phyloP scores from a whole-genome alignment of 2,797 vertebrate species.

The Acanthurus tractus region DNA sequence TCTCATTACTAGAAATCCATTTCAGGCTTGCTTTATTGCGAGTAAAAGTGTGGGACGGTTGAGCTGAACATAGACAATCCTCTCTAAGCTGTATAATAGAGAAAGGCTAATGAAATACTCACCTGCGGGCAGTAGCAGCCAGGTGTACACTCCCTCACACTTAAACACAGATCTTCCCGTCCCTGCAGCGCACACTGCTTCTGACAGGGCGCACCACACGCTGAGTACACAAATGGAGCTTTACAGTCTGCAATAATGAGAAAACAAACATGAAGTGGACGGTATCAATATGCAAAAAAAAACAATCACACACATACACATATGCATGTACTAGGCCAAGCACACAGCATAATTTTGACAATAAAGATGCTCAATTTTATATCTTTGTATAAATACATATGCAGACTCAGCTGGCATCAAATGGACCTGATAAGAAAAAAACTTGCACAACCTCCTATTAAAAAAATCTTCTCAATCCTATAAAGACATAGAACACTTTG shows the following conservation, averaged over 20 bases:
- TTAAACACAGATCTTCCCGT: constrained; percentile 76
- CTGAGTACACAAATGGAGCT: constrained; percentile 85
- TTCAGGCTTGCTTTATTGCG: not conserved
- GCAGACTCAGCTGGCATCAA: not conserved
- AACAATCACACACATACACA: not conserved
- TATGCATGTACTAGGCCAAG: not conserved
- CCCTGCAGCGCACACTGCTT: constrained; percentile 85
- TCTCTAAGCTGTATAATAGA: not conserved
- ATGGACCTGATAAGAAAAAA: not conserved
- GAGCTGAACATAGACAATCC: not conserved
- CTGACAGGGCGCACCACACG: constrained; percentile 88
- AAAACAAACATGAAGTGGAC: not conserved
- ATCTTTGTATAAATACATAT: too few relatives aligned
- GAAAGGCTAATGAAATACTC: not conserved
- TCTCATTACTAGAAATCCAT: not conserved
- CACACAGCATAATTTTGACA: too few relatives aligned
- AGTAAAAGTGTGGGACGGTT: not conserved
- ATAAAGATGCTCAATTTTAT: too few relatives aligned
- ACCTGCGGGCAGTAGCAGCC: constrained; percentile 94
- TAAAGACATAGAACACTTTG: too few relatives aligned
- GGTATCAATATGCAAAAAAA: not conserved
- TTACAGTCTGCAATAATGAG: constrained; percentile 77
- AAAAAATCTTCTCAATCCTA: too few relatives aligned
- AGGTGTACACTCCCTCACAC: constrained; percentile 81
- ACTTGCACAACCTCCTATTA: too few relatives aligned